A percentile compares a stretch with the other conserved stretches of the same genome.
Evolutionary conservation across 2,888 invertebrate species (phyloP).

Genomic region (Pollenia angustigena): DNA sequence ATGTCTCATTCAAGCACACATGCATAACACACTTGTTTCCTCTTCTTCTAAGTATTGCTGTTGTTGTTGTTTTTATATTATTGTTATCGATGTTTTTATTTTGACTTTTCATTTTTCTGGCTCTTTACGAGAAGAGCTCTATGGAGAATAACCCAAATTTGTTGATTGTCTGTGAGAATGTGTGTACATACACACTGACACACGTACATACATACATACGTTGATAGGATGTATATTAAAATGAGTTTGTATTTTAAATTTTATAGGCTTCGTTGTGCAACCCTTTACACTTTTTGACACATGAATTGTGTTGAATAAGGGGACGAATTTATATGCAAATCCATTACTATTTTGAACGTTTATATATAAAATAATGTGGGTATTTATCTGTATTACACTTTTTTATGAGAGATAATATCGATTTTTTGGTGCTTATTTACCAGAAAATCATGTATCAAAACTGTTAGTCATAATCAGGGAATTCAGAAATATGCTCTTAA

Average conservation of each 20-base stretch:
- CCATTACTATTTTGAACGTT: too few species aligned
- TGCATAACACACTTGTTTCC: neutral
- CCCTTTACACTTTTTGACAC: conserved; percentile 19
- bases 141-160: conserved; percentile 69
- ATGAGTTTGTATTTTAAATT: conserved; percentile 38
- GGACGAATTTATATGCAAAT: too few species aligned
- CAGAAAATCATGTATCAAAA: too few species aligned
- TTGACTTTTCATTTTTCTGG: conserved; percentile 45
- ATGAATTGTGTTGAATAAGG: conserved; percentile 10
- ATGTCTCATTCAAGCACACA: conserved; percentile 15
- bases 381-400: too few species aligned
- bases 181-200: neutral
- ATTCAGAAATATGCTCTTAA: too few species aligned
- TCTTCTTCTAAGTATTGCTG: conserved; percentile 26
- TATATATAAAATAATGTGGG: too few species aligned
- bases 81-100: conserved; percentile 46
- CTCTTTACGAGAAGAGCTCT: conserved; percentile 37
- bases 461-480: too few species aligned
- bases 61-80: neutral
- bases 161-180: conserved; percentile 55
- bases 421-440: too few species aligned
- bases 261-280: conserved; percentile 30
- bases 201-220: neutral
- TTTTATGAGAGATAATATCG: too few species aligned
- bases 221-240: neutral